Conservation (phyloP, 2,113 vertebrate species). For the Atherinomorus stipes region DNA sequence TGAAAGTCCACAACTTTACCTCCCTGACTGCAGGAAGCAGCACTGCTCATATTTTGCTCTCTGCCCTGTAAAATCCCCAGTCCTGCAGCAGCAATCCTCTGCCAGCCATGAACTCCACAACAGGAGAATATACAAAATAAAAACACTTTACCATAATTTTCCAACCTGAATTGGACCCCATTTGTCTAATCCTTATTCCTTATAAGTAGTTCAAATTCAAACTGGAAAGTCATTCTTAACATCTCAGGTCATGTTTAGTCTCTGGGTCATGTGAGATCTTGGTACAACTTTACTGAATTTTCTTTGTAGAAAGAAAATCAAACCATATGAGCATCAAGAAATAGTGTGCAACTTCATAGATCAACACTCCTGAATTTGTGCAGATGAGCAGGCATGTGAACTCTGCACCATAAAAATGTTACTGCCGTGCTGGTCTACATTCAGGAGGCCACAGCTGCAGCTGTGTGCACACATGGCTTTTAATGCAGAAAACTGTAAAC, state of each 20-base stretch:
- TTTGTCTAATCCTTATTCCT: neutral
- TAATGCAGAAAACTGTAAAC: constrained; percentile 67
- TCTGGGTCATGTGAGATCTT: too few relatives aligned
- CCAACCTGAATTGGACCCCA: neutral
- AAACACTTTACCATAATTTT: neutral
- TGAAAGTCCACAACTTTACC: constrained; percentile 4
- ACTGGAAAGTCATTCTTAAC: neutral
- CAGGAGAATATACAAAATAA: neutral
- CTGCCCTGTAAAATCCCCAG: neutral
- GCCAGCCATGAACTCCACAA: neutral
- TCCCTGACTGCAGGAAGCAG: neutral
- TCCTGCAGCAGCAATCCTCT: neutral
- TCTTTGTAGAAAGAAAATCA: too few relatives aligned
- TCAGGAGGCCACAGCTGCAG: constrained; percentile 69
- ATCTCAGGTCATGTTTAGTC: neutral
- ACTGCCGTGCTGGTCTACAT: constrained; percentile 60
- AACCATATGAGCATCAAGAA: too few relatives aligned
- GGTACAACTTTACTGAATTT: too few relatives aligned
- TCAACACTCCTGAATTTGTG: neutral
- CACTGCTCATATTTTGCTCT: constrained; percentile 5
- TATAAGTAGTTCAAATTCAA: neutral
- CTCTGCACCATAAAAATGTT: constrained; percentile 54
- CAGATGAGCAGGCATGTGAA: constrained; percentile 33
- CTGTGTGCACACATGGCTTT: constrained; percentile 65
- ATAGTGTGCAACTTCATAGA: neutral